These are phyloP conservation scores for Cotesia chilonis DNA, from an alignment of 1,140 invertebrate genomes.

Conservation along the genomic window DNA sequence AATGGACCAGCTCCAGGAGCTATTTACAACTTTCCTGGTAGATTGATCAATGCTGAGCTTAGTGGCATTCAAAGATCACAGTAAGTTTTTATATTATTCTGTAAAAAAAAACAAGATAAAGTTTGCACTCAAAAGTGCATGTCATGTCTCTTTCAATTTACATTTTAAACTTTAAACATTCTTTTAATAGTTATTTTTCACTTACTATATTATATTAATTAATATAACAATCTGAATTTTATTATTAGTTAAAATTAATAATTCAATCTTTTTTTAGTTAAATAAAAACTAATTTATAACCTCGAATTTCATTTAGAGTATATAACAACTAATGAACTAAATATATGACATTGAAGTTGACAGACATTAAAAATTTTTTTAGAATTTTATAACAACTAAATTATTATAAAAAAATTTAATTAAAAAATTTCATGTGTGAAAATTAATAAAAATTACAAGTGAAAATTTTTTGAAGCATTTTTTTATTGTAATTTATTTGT, in stretches of 20 bases:
- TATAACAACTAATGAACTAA: background rate
- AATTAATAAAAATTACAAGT: too few relatives aligned
- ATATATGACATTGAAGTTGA: background rate
- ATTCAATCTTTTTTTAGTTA: too few relatives aligned
- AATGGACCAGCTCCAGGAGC: conserved; percentile 76
- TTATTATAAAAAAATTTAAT: too few relatives aligned
- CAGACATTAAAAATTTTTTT: too few relatives aligned
- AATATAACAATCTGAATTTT: too few relatives aligned
- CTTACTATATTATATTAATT: background rate
- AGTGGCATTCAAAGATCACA: conserved; percentile 69
- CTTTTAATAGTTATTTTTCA: background rate
- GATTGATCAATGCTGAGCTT: conserved; percentile 42
- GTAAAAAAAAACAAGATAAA: conserved; percentile 10
- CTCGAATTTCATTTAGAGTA: too few relatives aligned
- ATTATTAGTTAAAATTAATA: too few relatives aligned
- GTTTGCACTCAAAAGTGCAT: conserved; percentile 32
- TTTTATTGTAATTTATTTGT: too few relatives aligned
- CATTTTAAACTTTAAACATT: background rate
- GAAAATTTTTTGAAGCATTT: too few relatives aligned
- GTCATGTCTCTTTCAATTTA: conserved; percentile 17
- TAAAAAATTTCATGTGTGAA: too few relatives aligned
- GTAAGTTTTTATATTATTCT: conserved; percentile 66
- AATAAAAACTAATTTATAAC: too few relatives aligned
- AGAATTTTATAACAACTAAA: too few relatives aligned
- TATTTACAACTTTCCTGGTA: conserved; percentile 76